Base-by-base conservation (phyloP, 1,140 invertebrate species). In the Pseudomyrmex concolor region DNA sequence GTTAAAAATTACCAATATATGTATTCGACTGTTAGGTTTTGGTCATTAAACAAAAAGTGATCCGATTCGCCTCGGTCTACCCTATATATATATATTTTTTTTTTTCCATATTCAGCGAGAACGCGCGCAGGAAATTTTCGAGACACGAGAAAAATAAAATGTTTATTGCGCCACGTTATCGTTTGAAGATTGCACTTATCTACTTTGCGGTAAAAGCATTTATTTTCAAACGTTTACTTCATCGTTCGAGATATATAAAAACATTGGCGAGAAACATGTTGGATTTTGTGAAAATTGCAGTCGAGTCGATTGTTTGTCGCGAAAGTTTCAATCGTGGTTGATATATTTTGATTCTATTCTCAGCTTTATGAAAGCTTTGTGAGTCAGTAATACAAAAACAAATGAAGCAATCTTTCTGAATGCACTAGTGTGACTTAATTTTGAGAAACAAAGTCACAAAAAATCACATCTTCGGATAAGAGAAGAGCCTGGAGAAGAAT, bases 261-360 rank as follows among this genome's bases (percentile, higher is more conserved):
- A 73, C 34, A 2, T 0, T 8, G 1, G 4, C 34, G 34, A 54
- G 22, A 45, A 8, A 1, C 3, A 25, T 2, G n/a, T 78, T 17
- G 1, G 1, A 50, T 25, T 50, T 51, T 8, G n/a, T 86, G 50
- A 77, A 86, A 85, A 85, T 70, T 80, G 54, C 15, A 54, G 22
- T 45, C 70, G 22, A 50, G 66, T 83, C 57, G 22, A 67, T 68
- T 55, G n/a, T 68, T 85, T 25, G n/a, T 48, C 15, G 48, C 78
- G 63, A 84, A 71, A 64, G n/a, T 57, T 73, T 8, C 19, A 15
- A 45, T 76, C n/a, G 12, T 55, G 4, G 34, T 34, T 0, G 0
- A 34, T 5, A 7, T 34, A 34, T 34, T 7, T 7, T 34, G 34
- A 0, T 34, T 34, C 25, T 34, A 34, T 34, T 34, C 34, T 34